phyloP scores from a whole-genome alignment of 92 coral and sea anemone species.

The Parazoanthus swiftii region DNA sequence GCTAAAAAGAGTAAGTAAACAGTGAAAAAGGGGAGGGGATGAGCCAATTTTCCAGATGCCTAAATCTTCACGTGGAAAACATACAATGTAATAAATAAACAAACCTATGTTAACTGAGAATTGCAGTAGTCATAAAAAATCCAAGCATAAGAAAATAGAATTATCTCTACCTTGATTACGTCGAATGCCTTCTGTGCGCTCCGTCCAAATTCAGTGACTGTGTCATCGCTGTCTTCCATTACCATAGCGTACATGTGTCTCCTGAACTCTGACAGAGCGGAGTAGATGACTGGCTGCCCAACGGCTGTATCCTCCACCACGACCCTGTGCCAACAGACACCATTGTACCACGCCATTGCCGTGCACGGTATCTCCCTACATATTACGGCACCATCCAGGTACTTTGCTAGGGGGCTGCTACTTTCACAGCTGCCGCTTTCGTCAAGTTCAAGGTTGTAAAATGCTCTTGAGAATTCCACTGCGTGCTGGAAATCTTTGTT shows the following conservation, averaged over 20 bases:
- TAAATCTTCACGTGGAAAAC: too few relatives aligned
- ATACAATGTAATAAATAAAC: too few relatives aligned
- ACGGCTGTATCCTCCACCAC: conserved; percentile 15
- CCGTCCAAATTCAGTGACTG: conserved; percentile 27
- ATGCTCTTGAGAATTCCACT: conserved; percentile 25
- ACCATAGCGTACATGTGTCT: conserved; percentile 36
- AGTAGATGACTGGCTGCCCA: conserved; percentile 28
- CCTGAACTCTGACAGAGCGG: conserved; percentile 25
- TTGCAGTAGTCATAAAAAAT: not conserved
- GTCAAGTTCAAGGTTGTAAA: conserved; percentile 36
- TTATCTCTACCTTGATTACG: conserved; percentile 7
- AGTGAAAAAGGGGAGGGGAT: too few relatives aligned
- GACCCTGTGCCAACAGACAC: conserved; percentile 20
- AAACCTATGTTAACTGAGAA: not conserved
- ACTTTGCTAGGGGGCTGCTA: conserved; percentile 1
- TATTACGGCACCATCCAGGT: not conserved
- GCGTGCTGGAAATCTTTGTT: conserved; percentile 27
- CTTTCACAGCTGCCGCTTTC: not conserved
- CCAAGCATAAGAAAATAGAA: too few relatives aligned
- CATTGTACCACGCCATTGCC: conserved; percentile 35
- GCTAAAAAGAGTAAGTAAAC: too few relatives aligned
- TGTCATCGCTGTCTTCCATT: conserved; percentile 2
- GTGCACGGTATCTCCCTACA: conserved; percentile 17
- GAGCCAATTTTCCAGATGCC: too few relatives aligned
- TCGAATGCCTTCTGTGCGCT: conserved; percentile 16